Evolutionary conservation across 2,797 vertebrate species (phyloP), one percentile per base, ranked within the genome.

Genomic region (Amblyraja radiata): DNA sequence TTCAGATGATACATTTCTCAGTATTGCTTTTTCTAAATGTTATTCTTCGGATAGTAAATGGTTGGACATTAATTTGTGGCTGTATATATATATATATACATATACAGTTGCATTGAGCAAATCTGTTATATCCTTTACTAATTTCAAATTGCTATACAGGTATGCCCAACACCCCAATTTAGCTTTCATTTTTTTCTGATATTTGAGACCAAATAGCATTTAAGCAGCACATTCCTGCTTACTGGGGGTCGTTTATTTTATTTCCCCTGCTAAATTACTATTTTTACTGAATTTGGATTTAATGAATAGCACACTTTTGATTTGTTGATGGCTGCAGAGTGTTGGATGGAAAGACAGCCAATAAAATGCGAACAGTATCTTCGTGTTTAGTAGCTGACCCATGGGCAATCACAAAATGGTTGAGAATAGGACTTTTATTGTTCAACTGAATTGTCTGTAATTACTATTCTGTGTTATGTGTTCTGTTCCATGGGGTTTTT

Each of bases 361-460:
- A 16, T 61, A 58, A 61, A 16, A 65, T 86, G 81, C 0, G 28
- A 86, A 68, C 84, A 88, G 6, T 65, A 16, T 25, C 58, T 65
- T 65, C n/a, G 32, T 88, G 58, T 65, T 78, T 86, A n/a, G 28
- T 36, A 65, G 46, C 84, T 16, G 65, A 65, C 6, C 25, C 61
- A 88, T 65, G 61, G 84, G 9, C n/a, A 88, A 65, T 63, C 84
- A 88, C n/a, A 88, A 36, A 46, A 88, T 88, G 36, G 63, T 68
- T 32, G 61, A 88, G 61, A 32, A 76, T 74, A 92, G 73, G 28
- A 28, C 36, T 76, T 76, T 25, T 28, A 74, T 74, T 73, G 83
- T 65, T 88, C 28, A 74, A 92, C 74, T 92, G 71, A 74, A 73
- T 91, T 92, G 21, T 54, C 90, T 54, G 11, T 46, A 54, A 92